phyloP scores from a whole-genome alignment of 2,888 invertebrate genomes.

The Hololepta plana region DNA sequence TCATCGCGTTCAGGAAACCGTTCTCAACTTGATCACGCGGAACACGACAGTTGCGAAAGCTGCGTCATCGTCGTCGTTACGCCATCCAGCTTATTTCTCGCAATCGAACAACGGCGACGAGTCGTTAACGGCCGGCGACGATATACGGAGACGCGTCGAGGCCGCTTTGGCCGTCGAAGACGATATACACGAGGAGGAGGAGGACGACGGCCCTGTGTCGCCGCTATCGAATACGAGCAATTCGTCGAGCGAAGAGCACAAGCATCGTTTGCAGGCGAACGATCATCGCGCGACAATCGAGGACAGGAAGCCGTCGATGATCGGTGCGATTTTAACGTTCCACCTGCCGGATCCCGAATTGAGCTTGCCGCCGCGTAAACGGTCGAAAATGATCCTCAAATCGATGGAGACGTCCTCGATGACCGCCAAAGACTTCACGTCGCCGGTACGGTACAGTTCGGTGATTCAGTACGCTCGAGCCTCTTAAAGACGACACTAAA shows the following conservation, averaged over 20 bases:
- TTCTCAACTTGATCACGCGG: conserved; percentile 21
- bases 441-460: conserved; percentile 36
- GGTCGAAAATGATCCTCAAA: conserved; percentile 57
- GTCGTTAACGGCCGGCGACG: conserved; percentile 30
- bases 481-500: conserved; percentile 31
- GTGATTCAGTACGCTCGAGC: conserved; percentile 77
- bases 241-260: conserved; percentile 31
- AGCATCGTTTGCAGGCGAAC: too few species aligned
- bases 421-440: conserved; percentile 10
- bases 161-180: conserved; percentile 39
- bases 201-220: conserved; percentile 34
- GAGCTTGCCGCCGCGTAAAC: conserved; percentile 60
- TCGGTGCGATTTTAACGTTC: too few species aligned
- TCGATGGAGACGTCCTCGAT: conserved; percentile 33
- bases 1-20: too few species aligned
- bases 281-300: too few species aligned
- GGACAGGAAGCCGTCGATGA: conserved; percentile 18
- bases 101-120: conserved; percentile 14
- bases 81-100: conserved; percentile 20
- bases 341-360: conserved; percentile 34
- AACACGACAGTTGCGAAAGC: conserved; percentile 2
- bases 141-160: conserved; percentile 41
- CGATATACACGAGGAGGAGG: conserved; percentile 31
- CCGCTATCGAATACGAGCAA: too few species aligned
- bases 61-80: conserved; percentile 4